Evolutionary conservation across 2,888 invertebrate species (phyloP), one percentile per base, ranked within the genome.

Genomic region (Pollenia amentaria): DNA sequence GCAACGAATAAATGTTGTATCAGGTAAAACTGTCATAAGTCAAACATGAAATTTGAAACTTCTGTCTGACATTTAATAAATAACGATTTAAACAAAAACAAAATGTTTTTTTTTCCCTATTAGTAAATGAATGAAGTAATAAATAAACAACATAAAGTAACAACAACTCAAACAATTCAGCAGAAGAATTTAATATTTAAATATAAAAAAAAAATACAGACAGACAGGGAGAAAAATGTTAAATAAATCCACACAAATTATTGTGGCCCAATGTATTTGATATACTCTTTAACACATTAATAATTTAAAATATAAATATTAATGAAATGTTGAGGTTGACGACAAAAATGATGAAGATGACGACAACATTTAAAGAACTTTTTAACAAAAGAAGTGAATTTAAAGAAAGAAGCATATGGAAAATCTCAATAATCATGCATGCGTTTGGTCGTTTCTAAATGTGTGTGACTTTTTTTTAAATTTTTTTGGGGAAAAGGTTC

Each of bases 1-100:
- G 29, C 72, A 73, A 65, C 40, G 29, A 40, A 57, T 67, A 67
- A 65, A 57, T 46, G 44, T 82, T 76, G 82, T 62, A 88, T 87
- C 87, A 88, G 87, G 78, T 73, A 83, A 82, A 88, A 88, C 87
- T 88, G 87, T 88, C 88, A 89, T 88, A 89, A 88, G 88, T 89
- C 87, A 88, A 88, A 89, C 83, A 84, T 88, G 88, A 87, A 89
- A 88, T 86, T 85, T 87, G 87, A 88, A 76, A 88, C 87, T 88
- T 88, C 84, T 85, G 85, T 80, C 85, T 87, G 87, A 88, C 87
- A 84, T 82, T 82, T 85, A 85, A 81, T 83, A 84, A 88, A 79
- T 83, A 83, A 83, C 77, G 87, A 70, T 77, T 87, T 84, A 81
- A 87, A 76, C 48, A 76, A 84, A 81, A 87, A 76, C 42, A 67